Evolutionary conservation across 2,888 invertebrate species (phyloP), one percentile per base, ranked within the genome.

Genomic region (Philopedon plagiatum): DNA sequence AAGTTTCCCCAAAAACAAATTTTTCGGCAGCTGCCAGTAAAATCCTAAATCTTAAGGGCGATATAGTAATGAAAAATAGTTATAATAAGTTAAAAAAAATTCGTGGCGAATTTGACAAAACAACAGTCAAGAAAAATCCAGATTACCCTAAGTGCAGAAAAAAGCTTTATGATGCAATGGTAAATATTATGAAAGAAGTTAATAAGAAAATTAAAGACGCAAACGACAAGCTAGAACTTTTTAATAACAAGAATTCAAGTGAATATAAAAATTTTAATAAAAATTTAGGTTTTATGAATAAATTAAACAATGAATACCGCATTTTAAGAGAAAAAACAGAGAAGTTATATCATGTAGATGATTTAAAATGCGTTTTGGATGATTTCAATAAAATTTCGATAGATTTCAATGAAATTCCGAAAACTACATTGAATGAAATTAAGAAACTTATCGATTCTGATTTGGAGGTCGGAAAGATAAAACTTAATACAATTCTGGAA

Each of bases 401-500:
- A 29, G 51, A 9, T 9, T 15, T 29, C 29, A 15, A 23, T 2
- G 51, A 54, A 29, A 54, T 29, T 29, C n/a, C 13, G 9, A 29
- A 29, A 29, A 29, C 26, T 4, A 46, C 5, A 15, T 18, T 41
- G 7, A 18, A 21, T 15, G 19, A 19, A 9, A 26, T 54, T 5
- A 23, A n/a, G 13, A 39, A 39, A 37, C 5, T 8, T 9, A 15
- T 26, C 15, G 29, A 18, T 15, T 15, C 4, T 4, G 34, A 39
- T 32, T 54, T 54, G 2, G 54, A 64, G 9, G 13, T 11, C 8
- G 19, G 11, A 19, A 29, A 54, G 54, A 23, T 32, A 51, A 26
- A 41, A 26, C 19, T 64, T 15, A 18, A 15, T 5, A 44, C 34
- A 15, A 26, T 46, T 41, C 41, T 70, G n/a, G 58, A 70, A 51